phyloP scores from a whole-genome alignment of 2,888 invertebrate genomes.

The Magallana nippona region DNA sequence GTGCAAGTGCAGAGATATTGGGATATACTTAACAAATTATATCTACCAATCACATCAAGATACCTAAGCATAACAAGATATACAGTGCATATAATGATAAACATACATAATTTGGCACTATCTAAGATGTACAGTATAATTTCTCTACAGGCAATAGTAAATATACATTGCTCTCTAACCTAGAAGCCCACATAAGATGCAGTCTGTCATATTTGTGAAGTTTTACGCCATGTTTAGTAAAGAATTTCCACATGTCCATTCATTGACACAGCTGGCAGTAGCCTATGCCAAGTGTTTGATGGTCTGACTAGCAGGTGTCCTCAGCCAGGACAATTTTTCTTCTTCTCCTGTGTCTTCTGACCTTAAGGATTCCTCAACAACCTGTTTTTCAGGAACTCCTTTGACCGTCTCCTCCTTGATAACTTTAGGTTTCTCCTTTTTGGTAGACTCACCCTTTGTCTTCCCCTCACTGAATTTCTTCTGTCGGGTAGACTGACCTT shows the following conservation, averaged over 20 bases:
- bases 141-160: conserved; percentile 4
- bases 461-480: neutral
- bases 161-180: neutral
- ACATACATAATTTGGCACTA: conserved; percentile 19
- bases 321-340: conserved; percentile 42
- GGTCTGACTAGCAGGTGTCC: conserved; percentile 24
- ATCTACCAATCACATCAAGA: neutral
- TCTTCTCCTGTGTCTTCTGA: neutral
- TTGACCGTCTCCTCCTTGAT: neutral
- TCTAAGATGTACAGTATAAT: conserved; percentile 20
- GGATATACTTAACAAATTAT: neutral
- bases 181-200: neutral
- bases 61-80: neutral
- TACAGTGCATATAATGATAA: neutral
- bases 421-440: conserved; percentile 22
- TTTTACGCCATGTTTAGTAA: neutral
- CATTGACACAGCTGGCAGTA: neutral
- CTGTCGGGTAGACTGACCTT: neutral
- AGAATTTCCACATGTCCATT: neutral
- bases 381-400: conserved; percentile 7
- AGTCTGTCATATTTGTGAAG: neutral
- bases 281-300: conserved; percentile 43
- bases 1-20: neutral
- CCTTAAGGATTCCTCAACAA: neutral
- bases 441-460: neutral